Evolutionary conservation across 2,888 invertebrate species (phyloP), one percentile per base, ranked within the genome.

Genomic region (Apotomis turbidana): DNA sequence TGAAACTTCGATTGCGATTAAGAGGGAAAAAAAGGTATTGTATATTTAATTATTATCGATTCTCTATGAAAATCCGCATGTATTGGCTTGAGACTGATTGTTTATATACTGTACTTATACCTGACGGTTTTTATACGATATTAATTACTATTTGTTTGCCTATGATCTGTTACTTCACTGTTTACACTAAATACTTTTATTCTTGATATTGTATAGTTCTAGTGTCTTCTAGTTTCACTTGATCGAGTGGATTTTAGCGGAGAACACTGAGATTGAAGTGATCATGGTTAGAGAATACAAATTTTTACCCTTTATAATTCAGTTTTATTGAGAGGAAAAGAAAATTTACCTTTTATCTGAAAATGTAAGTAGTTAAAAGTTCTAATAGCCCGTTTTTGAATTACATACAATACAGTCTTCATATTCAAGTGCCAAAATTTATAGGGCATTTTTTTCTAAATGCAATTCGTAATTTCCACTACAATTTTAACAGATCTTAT

Each of bases 61-160:
- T 83, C 82, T 80, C 80, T 81, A 80, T 82, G 79, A 80, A 77
- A 84, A 83, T 87, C 84, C 78, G 86, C 78, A 81, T 88, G 84
- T 87, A 85, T 88, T 87, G 83, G 87, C 87, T 90, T 87, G 89
- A 91, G 91, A 91, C 92, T 92, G 91, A 91, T 88, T 88, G 87
- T 88, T 84, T 74, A 83, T 85, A 82, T 84, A 86, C 84, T 86
- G 81, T 86, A 84, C 85, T 85, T 86, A 80, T 84, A 84, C 80
- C 81, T 83, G 76, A 83, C 80, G 72, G 81, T 82, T 87, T 84
- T 83, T 77, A 80, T 83, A 83, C 81, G 78, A 83, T 83, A 83
- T 84, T 82, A 76, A 66, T 71, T 71, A 57, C 13, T 75, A 74
- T 77, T 78, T 66, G 72, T 85, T 83, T 81, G 78, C 82, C 78